phyloP scores from a whole-genome alignment of 2,113 vertebrate species.

The Lipophrys pholis region DNA sequence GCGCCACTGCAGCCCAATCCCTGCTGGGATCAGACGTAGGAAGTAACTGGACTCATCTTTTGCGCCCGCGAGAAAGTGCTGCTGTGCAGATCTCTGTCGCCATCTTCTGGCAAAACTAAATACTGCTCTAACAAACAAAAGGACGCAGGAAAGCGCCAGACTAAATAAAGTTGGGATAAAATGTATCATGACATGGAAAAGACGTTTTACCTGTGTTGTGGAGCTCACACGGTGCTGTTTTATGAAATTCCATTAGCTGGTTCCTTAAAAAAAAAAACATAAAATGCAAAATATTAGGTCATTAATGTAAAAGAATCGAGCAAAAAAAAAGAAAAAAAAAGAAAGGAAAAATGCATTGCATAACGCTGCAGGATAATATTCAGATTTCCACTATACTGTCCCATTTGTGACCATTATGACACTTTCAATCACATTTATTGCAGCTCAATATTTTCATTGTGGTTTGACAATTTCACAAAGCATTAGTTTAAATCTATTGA shows the following conservation, averaged over 20 bases:
- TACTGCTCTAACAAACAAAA: neutral
- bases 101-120: conserved; percentile 69
- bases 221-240: neutral
- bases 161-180: neutral
- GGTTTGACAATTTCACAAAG: neutral
- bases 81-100: conserved; percentile 54
- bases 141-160: neutral
- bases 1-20: conserved; percentile 10
- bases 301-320: neutral
- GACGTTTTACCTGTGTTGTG: conserved; percentile 1
- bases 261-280: conserved; percentile 3
- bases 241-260: neutral
- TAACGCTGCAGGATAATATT: neutral
- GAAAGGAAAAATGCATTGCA: neutral
- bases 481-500: no score
- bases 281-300: neutral
- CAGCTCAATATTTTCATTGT: neutral
- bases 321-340: neutral
- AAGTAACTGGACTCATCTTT: neutral
- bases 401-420: neutral
- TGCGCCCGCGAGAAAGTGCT: neutral
- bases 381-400: neutral
- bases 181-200: conserved; percentile 1
- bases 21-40: neutral
- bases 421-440: no score